Evolutionary conservation across 2,797 vertebrate genomes (phyloP).

Genomic region (Steatocranus sp.): DNA sequence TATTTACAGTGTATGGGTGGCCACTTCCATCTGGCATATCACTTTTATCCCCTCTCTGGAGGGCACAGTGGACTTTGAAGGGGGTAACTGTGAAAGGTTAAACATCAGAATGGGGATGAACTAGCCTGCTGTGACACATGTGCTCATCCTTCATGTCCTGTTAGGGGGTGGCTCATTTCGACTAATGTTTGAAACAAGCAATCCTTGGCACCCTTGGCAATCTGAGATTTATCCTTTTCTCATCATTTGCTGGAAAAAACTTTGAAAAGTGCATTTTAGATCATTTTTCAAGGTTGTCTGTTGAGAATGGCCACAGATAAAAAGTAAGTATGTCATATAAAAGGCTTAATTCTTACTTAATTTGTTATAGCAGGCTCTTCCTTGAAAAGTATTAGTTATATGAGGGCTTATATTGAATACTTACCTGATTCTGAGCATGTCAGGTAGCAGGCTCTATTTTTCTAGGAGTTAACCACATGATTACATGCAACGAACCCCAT

Average conservation of each 20-base stretch:
- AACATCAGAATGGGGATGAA: not conserved
- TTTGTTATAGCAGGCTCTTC: not conserved
- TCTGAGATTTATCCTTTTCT: not conserved
- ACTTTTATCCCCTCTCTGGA: not conserved
- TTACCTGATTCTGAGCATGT: not conserved
- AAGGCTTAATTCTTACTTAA: not conserved
- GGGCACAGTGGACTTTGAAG: not conserved
- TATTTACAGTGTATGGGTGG: not conserved
- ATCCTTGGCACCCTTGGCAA: too few species aligned
- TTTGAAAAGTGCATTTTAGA: not conserved
- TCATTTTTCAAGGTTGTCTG: not conserved
- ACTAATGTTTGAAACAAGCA: not conserved
- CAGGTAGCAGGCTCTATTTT: not conserved
- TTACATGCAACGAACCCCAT: not conserved
- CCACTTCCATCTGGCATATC: not conserved
- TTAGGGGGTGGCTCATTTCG: not conserved
- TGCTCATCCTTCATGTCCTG: too few species aligned
- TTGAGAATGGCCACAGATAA: not conserved
- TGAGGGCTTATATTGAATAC: not conserved
- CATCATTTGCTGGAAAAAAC: not conserved
- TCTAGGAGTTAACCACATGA: rapidly evolving
- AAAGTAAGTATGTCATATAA: not conserved
- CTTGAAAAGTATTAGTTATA: not conserved
- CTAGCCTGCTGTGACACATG: not conserved
- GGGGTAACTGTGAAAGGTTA: not conserved